Percentiles rank a stretch among this genome's conserved stretches.
phyloP scores from a whole-genome alignment of 2,113 vertebrate species.

The Siniperca chuatsi region DNA sequence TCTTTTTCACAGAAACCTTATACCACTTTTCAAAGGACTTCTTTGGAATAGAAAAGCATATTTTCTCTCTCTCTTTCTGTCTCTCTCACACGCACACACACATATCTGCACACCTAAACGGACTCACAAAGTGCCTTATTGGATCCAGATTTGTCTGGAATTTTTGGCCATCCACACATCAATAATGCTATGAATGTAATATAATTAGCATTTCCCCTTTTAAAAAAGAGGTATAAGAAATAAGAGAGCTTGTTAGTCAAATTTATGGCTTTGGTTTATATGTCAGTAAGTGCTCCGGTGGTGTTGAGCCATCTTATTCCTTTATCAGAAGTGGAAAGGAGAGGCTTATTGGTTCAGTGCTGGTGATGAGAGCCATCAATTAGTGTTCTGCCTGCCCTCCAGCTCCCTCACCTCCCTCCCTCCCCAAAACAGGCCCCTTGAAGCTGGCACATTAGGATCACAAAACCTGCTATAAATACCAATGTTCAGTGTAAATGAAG shows the following conservation, averaged over 20 bases:
- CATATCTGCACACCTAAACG: constrained; percentile 22
- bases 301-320: constrained; percentile 81
- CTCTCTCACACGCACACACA: background rate
- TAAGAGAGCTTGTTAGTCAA: constrained; percentile 84
- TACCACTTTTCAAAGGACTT: constrained; percentile 64
- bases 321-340: constrained; percentile 83
- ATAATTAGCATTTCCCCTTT: constrained; percentile 77
- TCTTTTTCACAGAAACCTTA: constrained; percentile 58
- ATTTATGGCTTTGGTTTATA: constrained; percentile 81
- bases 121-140: constrained; percentile 65
- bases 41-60: constrained; percentile 58
- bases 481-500: constrained; percentile 87
- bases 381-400: constrained; percentile 78
- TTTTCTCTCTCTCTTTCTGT: constrained; percentile 20
- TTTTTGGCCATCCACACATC: constrained; percentile 73
- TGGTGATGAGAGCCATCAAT: constrained; percentile 86
- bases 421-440: constrained; percentile 78
- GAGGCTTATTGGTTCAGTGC: constrained; percentile 84
- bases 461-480: constrained; percentile 88
- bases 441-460: constrained; percentile 85
- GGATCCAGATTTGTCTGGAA: constrained; percentile 77
- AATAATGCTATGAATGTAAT: constrained; percentile 75
- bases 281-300: constrained; percentile 77
- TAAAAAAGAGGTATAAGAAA: constrained; percentile 69
- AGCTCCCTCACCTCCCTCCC: constrained; percentile 69